Base-by-base conservation (phyloP, 2,113 vertebrate genomes). In the Strix aluco region DNA sequence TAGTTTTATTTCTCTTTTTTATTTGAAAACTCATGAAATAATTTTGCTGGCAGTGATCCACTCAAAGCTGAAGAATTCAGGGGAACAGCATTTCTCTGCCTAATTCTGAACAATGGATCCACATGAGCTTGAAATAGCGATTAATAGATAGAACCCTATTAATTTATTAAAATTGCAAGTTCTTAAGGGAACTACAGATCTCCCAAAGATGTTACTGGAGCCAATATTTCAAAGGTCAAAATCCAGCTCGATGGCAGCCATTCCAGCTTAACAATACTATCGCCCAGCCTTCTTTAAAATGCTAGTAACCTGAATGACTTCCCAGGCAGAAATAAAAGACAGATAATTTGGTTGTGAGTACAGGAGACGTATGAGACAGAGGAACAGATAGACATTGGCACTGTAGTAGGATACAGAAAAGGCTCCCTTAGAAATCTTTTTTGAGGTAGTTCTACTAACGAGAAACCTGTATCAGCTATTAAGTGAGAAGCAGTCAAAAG, bases 221-320 rank as follows among this genome's bases (percentile, higher is more conserved):
- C 85, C 78, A 95, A 7, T 15, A 52, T 61, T 89, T 49, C 40
- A 88, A 92, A 95, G 92, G 83, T 91, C 83, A 95, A 78, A 94
- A 46, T n/a, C 10, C 74, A 95, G 26, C 59, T 49, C 90, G 81
- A 70, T 1, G 3, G 69, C 36, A 62, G 46, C 14, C 42, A 10
- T 38, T 52, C 18, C 74, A 66, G 51, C 17, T 25, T 7, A 38
- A 63, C 21, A 72, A 58, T 7, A 5, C 32, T 49, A 17, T 18
- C 8, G 5, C 40, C 42, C 29, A 65, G 42, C 8, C 34, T 52
- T 13, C 34, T 11, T 57, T 52, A 61, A 69, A 74, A 44, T n/a
- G 25, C 47, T 63, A 27, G 13, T 26, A 23, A 13, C 55, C 73
- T 6, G 0, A 81, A 23, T 6, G 54, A 25, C 18, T 70, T 88